Evolutionary conservation across 2,113 vertebrate species (phyloP).

Genomic region (Dasypus novemcinctus): DNA sequence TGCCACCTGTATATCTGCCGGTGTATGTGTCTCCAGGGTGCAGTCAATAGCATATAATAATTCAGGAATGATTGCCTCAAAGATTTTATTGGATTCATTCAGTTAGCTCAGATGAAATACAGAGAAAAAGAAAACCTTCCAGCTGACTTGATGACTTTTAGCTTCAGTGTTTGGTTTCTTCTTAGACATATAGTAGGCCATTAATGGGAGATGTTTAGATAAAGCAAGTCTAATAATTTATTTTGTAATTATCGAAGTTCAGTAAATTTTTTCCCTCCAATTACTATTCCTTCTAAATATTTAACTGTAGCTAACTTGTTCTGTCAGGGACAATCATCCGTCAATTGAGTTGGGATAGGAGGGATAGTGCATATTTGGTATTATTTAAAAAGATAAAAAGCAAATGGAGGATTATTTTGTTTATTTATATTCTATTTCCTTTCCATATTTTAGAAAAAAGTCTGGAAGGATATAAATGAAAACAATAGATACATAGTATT

Average conservation of each 20-base stretch:
- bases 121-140: slow-evolving; percentile 38
- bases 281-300: neutral
- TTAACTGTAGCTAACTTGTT: neutral
- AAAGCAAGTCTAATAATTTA: neutral
- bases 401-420: neutral
- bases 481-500: neutral
- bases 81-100: slow-evolving; percentile 67
- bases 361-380: neutral
- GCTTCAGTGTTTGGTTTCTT: neutral
- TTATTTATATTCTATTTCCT: neutral
- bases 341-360: neutral
- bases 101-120: slow-evolving; percentile 63
- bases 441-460: neutral
- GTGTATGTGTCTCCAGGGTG: slow-evolving; percentile 39
- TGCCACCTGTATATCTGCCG: slow-evolving; percentile 50
- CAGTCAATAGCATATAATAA: slow-evolving; percentile 62
- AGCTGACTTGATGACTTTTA: neutral
- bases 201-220: neutral
- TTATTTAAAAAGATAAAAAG: neutral
- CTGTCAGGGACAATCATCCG: neutral
- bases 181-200: neutral
- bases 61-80: slow-evolving; percentile 63
- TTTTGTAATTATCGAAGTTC: neutral
- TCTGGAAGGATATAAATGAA: neutral
- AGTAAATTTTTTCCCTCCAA: neutral